Evolutionary conservation across 2,797 vertebrate genomes (phyloP).

Genomic region (Coracias cyanogaster): DNA sequence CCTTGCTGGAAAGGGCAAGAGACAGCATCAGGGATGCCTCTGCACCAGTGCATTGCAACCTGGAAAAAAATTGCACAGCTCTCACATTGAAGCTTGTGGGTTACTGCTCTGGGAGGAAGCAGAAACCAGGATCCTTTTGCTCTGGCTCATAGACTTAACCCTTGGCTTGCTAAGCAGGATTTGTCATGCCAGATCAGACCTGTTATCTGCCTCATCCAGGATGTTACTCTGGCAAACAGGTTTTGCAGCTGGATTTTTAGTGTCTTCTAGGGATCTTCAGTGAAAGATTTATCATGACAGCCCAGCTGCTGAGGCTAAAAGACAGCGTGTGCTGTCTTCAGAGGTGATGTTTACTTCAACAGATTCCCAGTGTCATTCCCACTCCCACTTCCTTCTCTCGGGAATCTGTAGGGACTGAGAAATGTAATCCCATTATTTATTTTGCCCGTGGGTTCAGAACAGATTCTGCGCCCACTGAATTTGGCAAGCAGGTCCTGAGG

Average conservation of each 20-base stretch:
- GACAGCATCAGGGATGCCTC: neutral
- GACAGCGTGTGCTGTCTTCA: neutral
- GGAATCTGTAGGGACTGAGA: neutral
- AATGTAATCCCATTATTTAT: neutral
- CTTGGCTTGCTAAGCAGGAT: neutral
- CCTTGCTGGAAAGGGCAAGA: neutral
- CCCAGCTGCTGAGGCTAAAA: neutral
- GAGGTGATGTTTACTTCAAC: neutral
- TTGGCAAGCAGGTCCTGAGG: neutral
- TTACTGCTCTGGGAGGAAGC: neutral
- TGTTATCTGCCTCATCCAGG: neutral
- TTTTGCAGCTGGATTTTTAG: neutral
- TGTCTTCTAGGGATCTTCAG: neutral
- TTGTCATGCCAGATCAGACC: neutral
- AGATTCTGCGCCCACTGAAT: neutral
- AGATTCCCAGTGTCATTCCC: neutral
- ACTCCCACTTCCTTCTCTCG: neutral
- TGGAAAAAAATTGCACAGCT: neutral
- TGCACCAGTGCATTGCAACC: fast-evolving
- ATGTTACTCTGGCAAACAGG: neutral
- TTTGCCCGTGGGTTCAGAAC: neutral
- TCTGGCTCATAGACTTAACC: neutral
- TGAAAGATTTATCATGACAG: neutral
- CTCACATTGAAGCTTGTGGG: neutral
- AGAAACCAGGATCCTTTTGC: neutral